phyloP scores from a whole-genome alignment of 35 echinoderm and acorn worm genomes.

The Anneissia japonica region DNA sequence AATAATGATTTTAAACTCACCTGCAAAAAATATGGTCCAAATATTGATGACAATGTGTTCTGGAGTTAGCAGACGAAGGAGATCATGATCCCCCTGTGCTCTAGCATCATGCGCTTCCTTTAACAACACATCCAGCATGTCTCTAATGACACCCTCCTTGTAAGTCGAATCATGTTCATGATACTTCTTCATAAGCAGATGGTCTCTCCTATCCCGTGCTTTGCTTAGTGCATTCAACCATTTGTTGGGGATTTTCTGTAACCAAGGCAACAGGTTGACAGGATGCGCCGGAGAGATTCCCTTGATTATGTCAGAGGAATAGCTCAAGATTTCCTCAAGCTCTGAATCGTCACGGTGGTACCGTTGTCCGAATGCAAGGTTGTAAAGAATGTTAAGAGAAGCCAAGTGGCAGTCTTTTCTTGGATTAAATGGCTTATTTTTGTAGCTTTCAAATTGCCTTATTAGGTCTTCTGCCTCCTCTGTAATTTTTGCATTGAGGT shows the following conservation, averaged over 20 bases:
- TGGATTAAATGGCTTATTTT: slow-evolving; percentile 70
- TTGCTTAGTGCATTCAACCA: slow-evolving; percentile 68
- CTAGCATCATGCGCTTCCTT: slow-evolving; percentile 61
- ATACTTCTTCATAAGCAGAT: slow-evolving; percentile 66
- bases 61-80: slow-evolving; percentile 61
- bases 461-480: slow-evolving; percentile 67
- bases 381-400: slow-evolving; percentile 93
- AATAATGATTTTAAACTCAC: slow-evolving; percentile 35
- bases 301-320: slow-evolving; percentile 83
- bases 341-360: slow-evolving; percentile 81
- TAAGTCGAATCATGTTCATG: slow-evolving; percentile 71
- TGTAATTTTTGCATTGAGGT: slow-evolving; percentile 61
- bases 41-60: slow-evolving; percentile 96
- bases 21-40: slow-evolving; percentile 99
- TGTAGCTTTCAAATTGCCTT: slow-evolving; percentile 58
- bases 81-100: slow-evolving; percentile 44
- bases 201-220: slow-evolving; percentile 64
- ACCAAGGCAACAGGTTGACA: slow-evolving; percentile 86
- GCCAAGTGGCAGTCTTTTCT: slow-evolving; percentile 79
- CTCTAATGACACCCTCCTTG: slow-evolving; percentile 57
- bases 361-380: slow-evolving; percentile 93
- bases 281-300: slow-evolving; percentile 90
- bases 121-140: slow-evolving; percentile 87
- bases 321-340: slow-evolving; percentile 74
- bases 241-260: slow-evolving; percentile 76